Percentiles rank a stretch among this genome's conserved stretches.
Evolutionary conservation across 1,140 invertebrate genomes (phyloP).

Genomic region (Tyrophagus putrescentiae): DNA sequence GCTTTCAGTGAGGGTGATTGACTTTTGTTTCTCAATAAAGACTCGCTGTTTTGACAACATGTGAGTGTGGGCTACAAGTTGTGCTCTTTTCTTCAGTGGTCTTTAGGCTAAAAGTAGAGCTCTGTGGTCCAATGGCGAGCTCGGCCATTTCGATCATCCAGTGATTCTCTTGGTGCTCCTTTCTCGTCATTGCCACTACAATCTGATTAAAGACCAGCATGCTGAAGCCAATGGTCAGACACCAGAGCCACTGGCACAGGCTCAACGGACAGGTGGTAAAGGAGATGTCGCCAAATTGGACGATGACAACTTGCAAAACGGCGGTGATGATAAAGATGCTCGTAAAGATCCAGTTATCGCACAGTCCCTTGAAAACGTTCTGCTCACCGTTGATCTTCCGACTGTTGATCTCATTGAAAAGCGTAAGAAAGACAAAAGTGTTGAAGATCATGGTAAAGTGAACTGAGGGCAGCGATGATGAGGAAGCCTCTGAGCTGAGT

Average conservation of each 20-base stretch:
- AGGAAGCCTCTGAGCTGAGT: constrained; percentile 45
- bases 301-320: constrained; percentile 82
- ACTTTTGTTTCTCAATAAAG: too few relatives aligned
- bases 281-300: constrained; percentile 90
- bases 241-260: constrained; percentile 97
- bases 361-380: constrained; percentile 90
- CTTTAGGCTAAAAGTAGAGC: too few relatives aligned
- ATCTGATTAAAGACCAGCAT: constrained; percentile 93
- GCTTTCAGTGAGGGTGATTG: too few relatives aligned
- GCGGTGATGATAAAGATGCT: constrained; percentile 89
- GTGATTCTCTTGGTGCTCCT: constrained; percentile 72
- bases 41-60: too few relatives aligned
- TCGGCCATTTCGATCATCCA: constrained; percentile 78
- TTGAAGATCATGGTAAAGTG: constrained; percentile 99
- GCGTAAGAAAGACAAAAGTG: constrained; percentile 99
- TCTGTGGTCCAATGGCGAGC: too few relatives aligned
- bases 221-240: constrained; percentile 87
- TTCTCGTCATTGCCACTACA: constrained; percentile 84
- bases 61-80: too few relatives aligned
- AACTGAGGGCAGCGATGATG: constrained; percentile 61
- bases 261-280: constrained; percentile 80
- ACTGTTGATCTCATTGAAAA: constrained; percentile 99
- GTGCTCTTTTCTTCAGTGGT: too few relatives aligned
- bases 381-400: constrained; percentile 98
- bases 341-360: constrained; percentile 96